Evolutionary conservation across 2,113 vertebrate genomes (phyloP), one percentile per base, ranked within the genome.

Genomic region (Odontophorus gujanensis): DNA sequence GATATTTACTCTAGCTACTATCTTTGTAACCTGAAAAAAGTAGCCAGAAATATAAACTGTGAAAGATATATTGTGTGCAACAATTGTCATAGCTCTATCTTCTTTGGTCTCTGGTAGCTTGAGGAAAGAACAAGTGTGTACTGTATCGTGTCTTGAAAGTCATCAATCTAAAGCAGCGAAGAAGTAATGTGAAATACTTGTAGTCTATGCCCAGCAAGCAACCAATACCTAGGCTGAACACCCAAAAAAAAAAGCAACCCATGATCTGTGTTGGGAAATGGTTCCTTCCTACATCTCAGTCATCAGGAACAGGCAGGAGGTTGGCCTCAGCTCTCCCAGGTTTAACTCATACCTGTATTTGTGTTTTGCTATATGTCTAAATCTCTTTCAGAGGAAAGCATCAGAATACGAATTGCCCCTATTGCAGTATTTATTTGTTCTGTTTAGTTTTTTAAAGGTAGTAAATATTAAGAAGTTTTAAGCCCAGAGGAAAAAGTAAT

Each of bases 11-110:
- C 77, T 77, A 80, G 21, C 67, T 85, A 18, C n/a, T 87, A 13
- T 62, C 21, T 85, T 93, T 38, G 62, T 73, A 73, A 69, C 17
- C 26, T 85, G 50, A 58, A 73, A 61, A 78, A 74, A 65, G 8
- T 19, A 89, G 6, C n/a, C 61, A 74, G 55, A 89, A 85, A 94
- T 36, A 62, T 61, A 90, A 92, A 88, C 63, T 69, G 38, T 59
- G 91, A 51, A 53, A 77, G 22, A 58, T 58, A 78, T 51, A 78
- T 68, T 21, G n/a, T n/a, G 69, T 91, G 21, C 45, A 90, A 12
- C 66, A 89, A 28, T 24, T 76, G 36, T 28, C 79, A 69, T 62
- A 55, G n/a, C 26, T 87, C 51, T 50, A 5, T 42, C 26, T 66
- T 76, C 67, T 63, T 26, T 50, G 21, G 18, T 71, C 17, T 55